A percentile compares a stretch with the other conserved stretches of the same genome.
Evolutionary conservation across 2,113 vertebrate species (phyloP).

Genomic region (Crypturellus undulatus): DNA sequence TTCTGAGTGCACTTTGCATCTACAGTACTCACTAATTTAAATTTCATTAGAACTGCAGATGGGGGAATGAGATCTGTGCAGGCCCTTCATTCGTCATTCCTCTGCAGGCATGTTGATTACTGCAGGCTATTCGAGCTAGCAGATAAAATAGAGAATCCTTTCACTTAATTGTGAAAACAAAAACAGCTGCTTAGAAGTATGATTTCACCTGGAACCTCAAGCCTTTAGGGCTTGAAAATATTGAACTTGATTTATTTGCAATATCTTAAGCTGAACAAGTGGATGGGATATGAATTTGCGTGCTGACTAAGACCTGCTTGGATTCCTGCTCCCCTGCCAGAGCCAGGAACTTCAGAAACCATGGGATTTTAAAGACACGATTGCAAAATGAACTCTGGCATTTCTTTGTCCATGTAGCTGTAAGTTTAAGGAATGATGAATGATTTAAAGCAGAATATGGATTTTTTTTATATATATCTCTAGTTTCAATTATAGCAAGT

Average conservation of each 20-base stretch:
- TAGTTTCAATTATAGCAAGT: not conserved
- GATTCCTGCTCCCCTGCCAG: not conserved
- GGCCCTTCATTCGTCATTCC: not conserved
- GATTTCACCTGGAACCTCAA: not conserved
- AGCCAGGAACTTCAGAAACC: not conserved
- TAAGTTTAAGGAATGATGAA: not conserved
- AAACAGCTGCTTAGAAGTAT: not conserved
- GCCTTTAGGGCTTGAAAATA: not conserved
- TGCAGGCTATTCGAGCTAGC: not conserved
- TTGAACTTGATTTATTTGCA: not conserved
- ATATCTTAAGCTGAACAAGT: not conserved
- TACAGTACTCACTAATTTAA: not conserved
- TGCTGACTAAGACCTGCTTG: not conserved
- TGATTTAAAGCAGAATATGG: not conserved
- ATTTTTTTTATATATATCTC: not conserved
- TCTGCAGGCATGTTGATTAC: not conserved
- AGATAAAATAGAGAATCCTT: not conserved
- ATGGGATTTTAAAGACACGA: not conserved
- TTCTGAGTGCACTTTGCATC: not conserved
- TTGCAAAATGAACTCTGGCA: not conserved
- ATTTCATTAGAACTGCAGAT: not conserved
- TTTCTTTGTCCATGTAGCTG: not conserved
- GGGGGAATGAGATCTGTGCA: not conserved
- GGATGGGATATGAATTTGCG: not conserved
- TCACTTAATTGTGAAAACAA: not conserved